Conservation (phyloP, 1,140 invertebrate genomes). For the Ectropis grisescens region DNA sequence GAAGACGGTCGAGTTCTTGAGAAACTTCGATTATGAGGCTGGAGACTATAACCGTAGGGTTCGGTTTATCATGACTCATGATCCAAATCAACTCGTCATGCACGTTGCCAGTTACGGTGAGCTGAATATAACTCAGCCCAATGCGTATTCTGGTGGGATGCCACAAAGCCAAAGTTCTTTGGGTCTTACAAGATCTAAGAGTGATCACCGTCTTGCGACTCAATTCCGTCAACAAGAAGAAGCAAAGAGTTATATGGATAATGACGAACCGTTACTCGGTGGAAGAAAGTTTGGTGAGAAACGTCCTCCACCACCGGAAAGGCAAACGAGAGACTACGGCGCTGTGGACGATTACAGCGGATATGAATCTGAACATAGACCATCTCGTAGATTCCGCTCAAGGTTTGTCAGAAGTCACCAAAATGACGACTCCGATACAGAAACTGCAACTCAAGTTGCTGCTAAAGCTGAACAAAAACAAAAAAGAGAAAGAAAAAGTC, state of each 20-base stretch:
- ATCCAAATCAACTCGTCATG: slow-evolving; percentile 89
- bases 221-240: slow-evolving; percentile 91
- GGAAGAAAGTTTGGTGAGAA: slow-evolving; percentile 81
- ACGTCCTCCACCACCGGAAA: slow-evolving; percentile 63
- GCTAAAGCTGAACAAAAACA: slow-evolving; percentile 73
- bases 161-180: slow-evolving; percentile 74
- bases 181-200: slow-evolving; percentile 93
- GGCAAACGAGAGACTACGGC: slow-evolving; percentile 69
- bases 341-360: slow-evolving; percentile 72
- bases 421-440: slow-evolving; percentile 78
- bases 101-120: slow-evolving; percentile 90
- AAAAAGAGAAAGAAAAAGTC: slow-evolving; percentile 81
- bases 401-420: slow-evolving; percentile 78
- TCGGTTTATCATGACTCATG: slow-evolving; percentile 87
- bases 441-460: slow-evolving; percentile 63
- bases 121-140: slow-evolving; percentile 80
- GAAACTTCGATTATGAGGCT: slow-evolving; percentile 94
- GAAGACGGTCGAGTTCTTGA: slow-evolving; percentile 93
- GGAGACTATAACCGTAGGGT: slow-evolving; percentile 89
- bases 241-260: slow-evolving; percentile 68
- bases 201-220: slow-evolving; percentile 90
- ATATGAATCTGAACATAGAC: slow-evolving; percentile 75
- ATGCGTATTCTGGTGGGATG: slow-evolving; percentile 69
- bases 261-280: slow-evolving; percentile 75
- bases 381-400: slow-evolving; percentile 77